phyloP scores from a whole-genome alignment of 2,888 invertebrate species.

The Heteromurus nitidus region DNA sequence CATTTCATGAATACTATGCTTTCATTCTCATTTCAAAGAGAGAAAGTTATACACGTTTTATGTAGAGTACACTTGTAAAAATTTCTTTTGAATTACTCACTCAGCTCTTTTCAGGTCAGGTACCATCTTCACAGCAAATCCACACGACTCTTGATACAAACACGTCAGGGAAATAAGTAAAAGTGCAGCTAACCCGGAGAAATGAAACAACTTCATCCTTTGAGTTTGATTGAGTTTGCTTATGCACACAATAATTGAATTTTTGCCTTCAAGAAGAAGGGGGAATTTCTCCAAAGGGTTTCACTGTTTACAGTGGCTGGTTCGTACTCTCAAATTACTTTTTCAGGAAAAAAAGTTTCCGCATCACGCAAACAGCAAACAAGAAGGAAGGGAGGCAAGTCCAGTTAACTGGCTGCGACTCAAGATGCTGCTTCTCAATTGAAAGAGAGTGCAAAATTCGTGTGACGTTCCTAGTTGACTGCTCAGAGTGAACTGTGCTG shows the following conservation, averaged over 20 bases:
- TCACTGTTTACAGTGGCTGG: not conserved
- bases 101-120: slow-evolving; percentile 48
- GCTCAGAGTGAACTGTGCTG: no score
- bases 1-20: not conserved
- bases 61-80: not conserved
- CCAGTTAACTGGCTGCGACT: no score
- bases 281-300: not conserved
- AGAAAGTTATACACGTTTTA: not conserved
- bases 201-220: not conserved
- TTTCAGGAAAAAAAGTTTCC: not conserved
- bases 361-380: not conserved
- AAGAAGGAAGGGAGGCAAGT: no score
- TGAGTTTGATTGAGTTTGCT: not conserved
- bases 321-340: not conserved
- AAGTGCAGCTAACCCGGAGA: not conserved
- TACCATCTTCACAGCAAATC: slow-evolving; percentile 39
- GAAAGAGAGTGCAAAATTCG: no score
- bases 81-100: slow-evolving; percentile 22
- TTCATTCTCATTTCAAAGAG: not conserved
- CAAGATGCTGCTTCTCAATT: no score
- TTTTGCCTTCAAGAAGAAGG: not conserved
- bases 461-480: no score
- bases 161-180: slow-evolving; percentile 34
- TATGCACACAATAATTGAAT: not conserved
- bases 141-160: slow-evolving; percentile 37